Conservation (phyloP, 2,888 invertebrate species). For the Emesis russula region DNA sequence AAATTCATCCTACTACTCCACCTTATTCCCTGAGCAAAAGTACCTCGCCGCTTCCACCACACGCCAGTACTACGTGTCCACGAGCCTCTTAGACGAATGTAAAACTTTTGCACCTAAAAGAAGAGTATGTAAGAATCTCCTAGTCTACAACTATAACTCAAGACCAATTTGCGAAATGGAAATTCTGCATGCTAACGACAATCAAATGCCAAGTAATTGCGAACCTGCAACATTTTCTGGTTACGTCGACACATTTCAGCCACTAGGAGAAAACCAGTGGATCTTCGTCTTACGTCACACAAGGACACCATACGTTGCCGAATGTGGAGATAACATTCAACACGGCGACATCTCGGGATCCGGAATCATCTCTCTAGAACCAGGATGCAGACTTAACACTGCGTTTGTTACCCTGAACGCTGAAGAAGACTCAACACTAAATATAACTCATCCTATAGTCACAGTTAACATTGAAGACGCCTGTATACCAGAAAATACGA, state of each 20-base stretch:
- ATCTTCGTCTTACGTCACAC: conserved; percentile 66
- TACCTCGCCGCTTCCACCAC: neutral
- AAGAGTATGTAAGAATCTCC: conserved; percentile 71
- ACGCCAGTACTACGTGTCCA: neutral
- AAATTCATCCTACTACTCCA: conserved; percentile 81
- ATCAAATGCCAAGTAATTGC: conserved; percentile 68
- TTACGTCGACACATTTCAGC: conserved; percentile 80
- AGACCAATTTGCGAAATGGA: conserved; percentile 76
- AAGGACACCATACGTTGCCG: conserved; percentile 61
- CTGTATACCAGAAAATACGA: conserved; percentile 55
- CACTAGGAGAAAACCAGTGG: conserved; percentile 71
- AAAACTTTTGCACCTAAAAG: neutral
- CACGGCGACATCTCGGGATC: no score
- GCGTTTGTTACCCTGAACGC: no score
- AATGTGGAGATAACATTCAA: conserved; percentile 49
- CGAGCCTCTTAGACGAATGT: neutral
- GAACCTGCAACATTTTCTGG: conserved; percentile 75
- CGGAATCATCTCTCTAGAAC: no score
- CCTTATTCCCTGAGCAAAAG: conserved; percentile 27
- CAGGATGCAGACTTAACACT: no score
- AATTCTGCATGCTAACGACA: conserved; percentile 55
- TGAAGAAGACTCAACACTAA: no score
- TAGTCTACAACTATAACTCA: conserved; percentile 68
- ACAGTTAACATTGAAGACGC: conserved; percentile 68
- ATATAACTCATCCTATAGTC: no score